These are phyloP conservation scores for Diachrysia chrysitis DNA, from an alignment of 2,888 invertebrate genomes.

Conservation along the genomic window DNA sequence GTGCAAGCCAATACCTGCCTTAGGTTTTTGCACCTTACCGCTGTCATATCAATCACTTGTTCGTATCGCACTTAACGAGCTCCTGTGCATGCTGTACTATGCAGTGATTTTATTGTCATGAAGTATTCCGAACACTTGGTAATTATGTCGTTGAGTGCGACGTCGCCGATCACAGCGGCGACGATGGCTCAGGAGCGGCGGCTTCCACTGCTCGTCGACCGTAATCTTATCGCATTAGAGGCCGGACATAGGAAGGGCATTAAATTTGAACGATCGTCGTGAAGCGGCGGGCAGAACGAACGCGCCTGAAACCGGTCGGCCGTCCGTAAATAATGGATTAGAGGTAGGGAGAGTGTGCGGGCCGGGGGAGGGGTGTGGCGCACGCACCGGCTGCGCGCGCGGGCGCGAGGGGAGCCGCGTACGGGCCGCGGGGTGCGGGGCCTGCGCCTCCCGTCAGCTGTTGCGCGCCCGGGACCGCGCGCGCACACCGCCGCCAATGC, in stretches of 20 bases:
- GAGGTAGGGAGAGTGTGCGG: slow-evolving; percentile 80
- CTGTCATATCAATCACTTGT: slow-evolving; percentile 70
- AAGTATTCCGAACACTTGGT: slow-evolving; percentile 46
- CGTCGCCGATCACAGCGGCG: slow-evolving; percentile 29
- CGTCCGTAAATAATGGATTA: slow-evolving; percentile 89
- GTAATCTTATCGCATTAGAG: slow-evolving; percentile 87
- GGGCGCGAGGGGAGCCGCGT: slow-evolving; percentile 68
- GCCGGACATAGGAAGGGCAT: slow-evolving; percentile 89
- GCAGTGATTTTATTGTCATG: slow-evolving; percentile 35
- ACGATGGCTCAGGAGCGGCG: slow-evolving; percentile 42
- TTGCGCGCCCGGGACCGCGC: slow-evolving; percentile 87
- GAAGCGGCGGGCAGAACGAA: slow-evolving; percentile 82
- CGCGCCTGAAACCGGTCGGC: slow-evolving; percentile 88
- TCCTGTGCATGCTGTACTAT: slow-evolving; percentile 38
- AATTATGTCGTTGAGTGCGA: slow-evolving; percentile 46
- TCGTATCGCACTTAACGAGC: slow-evolving; percentile 60
- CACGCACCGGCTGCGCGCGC: slow-evolving; percentile 85
- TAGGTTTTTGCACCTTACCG: slow-evolving; percentile 73
- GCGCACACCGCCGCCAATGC: slow-evolving; percentile 82
- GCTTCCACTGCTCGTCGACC: slow-evolving; percentile 67
- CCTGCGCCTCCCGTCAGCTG: slow-evolving; percentile 88
- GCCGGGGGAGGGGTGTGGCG: slow-evolving; percentile 75
- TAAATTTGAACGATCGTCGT: slow-evolving; percentile 87
- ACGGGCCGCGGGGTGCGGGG: slow-evolving; percentile 68
- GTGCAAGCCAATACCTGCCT: slow-evolving; percentile 71